phyloP scores from a whole-genome alignment of 2,797 vertebrate species.

The Halcyon badia region DNA sequence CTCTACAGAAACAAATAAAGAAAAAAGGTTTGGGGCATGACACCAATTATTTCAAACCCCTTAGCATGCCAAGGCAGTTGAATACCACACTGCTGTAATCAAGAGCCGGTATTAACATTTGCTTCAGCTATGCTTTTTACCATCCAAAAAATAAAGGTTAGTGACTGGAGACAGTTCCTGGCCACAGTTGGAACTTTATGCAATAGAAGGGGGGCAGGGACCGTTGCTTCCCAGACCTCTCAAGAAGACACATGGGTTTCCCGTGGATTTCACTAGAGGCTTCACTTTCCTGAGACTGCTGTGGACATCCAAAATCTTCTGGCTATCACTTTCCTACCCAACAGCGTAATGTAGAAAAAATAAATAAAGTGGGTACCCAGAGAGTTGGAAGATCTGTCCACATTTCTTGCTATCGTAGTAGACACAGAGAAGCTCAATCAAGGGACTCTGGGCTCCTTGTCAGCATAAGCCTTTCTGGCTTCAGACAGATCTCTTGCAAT shows the following conservation, averaged over 20 bases:
- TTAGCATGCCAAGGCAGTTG: not conserved
- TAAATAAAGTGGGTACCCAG: not conserved
- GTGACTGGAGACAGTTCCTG: not conserved
- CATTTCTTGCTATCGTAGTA: not conserved
- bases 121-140: not conserved
- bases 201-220: not conserved
- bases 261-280: not conserved
- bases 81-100: not conserved
- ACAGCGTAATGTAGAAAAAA: not conserved
- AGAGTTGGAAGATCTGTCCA: not conserved
- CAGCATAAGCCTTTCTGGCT: not conserved
- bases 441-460: not conserved
- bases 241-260: accelerated
- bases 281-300: not conserved
- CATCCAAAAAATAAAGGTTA: not conserved
- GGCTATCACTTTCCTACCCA: not conserved
- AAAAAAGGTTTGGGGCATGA: not conserved
- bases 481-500: not conserved
- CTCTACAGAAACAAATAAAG: not conserved
- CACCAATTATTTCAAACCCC: not conserved
- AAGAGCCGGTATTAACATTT: not conserved
- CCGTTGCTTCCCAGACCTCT: not conserved
- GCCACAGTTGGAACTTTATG: not conserved
- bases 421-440: not conserved
- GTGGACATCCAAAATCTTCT: not conserved